Base-by-base conservation (phyloP, 2,888 invertebrate species). In the Hecatera dysodea region DNA sequence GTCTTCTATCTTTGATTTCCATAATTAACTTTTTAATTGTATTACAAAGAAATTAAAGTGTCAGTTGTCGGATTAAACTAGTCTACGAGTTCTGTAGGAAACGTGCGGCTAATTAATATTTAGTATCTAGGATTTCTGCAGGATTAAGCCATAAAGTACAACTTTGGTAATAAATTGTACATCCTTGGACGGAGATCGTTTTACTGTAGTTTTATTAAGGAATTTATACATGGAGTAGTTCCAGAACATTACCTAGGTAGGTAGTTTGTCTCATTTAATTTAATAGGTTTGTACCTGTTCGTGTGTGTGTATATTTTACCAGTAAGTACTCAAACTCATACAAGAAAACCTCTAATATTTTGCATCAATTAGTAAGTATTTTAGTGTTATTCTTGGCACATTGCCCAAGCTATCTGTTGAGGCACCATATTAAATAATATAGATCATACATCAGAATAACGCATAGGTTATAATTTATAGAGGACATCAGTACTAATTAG, bases 21-120 rank as follows among this genome's bases (percentile, higher is more conserved):
- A 17, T 68, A 77, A 77, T 77, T 66, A 75, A 71, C 66, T 64
- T 79, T 77, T 67, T 68, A 71, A 81, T 79, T 72, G 48, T 64
- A 17, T 81, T 80, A 81, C 46, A 27, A 62, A 67, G 63, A 82
- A 72, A 78, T 82, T 82, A 82, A 78, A 64, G n/a, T 67, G 66
- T 78, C 72, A 66, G 68, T 60, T 79, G 75, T 81, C 75, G 72
- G 56, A 82, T 82, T 79, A 81, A 82, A 66, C 67, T 68, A 39
- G 61, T 71, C 65, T 56, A 50, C 53, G 68, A 82, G 72, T 82
- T 75, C 53, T 50, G 62, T 62, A 69, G 52, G 62, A 56, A 72
- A 62, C 66, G 67, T n/a, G 42, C 12, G 1, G 29, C 19, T 78
- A 79, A 82, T 82, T 78, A 82, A 72, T 78, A 81, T 82, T 70